Percentiles rank a stretch among this genome's conserved stretches.
Conservation (phyloP, 1,140 invertebrate species). For the Drosophila setifemur region DNA sequence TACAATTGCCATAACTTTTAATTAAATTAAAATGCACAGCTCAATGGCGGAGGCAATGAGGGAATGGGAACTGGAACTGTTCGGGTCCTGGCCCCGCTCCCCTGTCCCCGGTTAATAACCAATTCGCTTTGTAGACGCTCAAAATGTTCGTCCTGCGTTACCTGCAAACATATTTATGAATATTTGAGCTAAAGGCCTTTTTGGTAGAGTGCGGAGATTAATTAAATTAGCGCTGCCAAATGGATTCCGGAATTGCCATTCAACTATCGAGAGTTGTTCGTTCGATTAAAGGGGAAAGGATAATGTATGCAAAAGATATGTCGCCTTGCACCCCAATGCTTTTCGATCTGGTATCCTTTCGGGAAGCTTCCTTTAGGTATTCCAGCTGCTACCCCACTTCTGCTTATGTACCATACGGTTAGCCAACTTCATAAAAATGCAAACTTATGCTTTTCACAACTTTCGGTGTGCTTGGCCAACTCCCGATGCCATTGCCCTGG, state of each 20-base stretch:
- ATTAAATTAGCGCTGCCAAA: constrained; percentile 58
- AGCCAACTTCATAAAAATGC: constrained; percentile 77
- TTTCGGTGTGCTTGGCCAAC: constrained; percentile 25
- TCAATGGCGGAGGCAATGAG: constrained; percentile 40
- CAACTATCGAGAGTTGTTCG: background rate
- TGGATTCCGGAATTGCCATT: constrained; percentile 27
- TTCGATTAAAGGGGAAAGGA: too few relatives aligned
- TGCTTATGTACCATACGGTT: constrained; percentile 53
- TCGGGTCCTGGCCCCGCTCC: background rate
- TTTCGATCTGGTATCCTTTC: background rate
- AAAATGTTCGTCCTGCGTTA: constrained; percentile 42
- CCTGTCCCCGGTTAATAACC: constrained; percentile 71
- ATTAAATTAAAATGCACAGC: constrained; percentile 80
- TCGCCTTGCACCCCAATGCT: background rate
- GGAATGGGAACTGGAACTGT: background rate
- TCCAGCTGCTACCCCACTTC: background rate
- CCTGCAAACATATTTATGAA: constrained; percentile 69
- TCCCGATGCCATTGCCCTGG: background rate
- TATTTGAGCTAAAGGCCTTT: constrained; percentile 63
- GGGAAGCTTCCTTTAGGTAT: constrained; percentile 10
- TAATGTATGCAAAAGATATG: background rate
- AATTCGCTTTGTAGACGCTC: constrained; percentile 69
- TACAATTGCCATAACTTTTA: constrained; percentile 80
- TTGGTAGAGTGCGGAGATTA: constrained; percentile 13
- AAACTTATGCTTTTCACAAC: constrained; percentile 78